Evolutionary conservation across 2,888 invertebrate species (phyloP), one percentile per base, ranked within the genome.

Genomic region (Nyleta sp.): DNA sequence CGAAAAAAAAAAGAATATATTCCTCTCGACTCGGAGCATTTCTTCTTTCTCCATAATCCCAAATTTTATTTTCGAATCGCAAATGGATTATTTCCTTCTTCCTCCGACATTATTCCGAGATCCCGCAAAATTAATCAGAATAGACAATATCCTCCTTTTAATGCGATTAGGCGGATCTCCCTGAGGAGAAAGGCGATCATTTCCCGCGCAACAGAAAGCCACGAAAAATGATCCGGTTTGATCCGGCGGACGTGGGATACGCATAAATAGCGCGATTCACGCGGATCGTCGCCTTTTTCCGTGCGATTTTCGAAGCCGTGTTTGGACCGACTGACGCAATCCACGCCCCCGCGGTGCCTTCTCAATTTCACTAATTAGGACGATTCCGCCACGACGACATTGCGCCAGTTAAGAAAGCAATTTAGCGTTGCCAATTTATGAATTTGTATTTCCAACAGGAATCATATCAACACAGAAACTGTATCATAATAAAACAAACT

Each of bases 121-220:
- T n/a, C 42, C 40, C 52, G 46, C 50, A 20, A 82, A 83, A 84
- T 83, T 84, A 84, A 84, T 85, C 81, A 80, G 78, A 80, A 74
- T 71, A 83, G 80, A 80, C 80, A 81, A 84, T 84, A 84, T 84
- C 81, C 80, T 82, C 55, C 38, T 42, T 72, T 72, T 85, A 84
- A 85, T 85, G 80, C 85, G 86, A 85, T 86, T 85, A 86, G 46
- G 10, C 5, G 50, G 38, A 13, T 40, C 31, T 64, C 57, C 55
- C 62, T 8, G 10, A 38, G 67, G 57, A 24, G 46, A n/a, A 53
- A 48, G 52, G 28, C 40, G 40, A 53, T 68, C 38, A 60, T 62
- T 62, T 55, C 2, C 22, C 33, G 22, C 17, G 18, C 24, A 53
- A 72, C 20, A 15, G n/a, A 50, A 33, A 48, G 40, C 40, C 42